Evolutionary conservation across 2,113 vertebrate genomes (phyloP).

Genomic region (Menura novaehollandiae): DNA sequence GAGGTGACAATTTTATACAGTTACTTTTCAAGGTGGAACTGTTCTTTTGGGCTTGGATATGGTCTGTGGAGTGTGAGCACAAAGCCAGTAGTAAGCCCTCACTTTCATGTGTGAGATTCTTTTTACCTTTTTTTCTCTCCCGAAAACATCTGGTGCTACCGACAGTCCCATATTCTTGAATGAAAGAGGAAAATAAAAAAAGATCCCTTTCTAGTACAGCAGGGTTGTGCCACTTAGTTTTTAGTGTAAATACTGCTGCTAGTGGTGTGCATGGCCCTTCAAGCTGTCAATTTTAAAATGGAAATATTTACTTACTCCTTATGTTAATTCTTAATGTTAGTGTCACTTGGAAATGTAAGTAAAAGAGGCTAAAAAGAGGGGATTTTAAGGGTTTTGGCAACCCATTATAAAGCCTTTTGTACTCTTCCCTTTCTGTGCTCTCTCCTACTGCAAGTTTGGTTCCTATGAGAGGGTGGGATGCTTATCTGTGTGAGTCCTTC

Average conservation of each 20-base stretch:
- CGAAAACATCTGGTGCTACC: constrained; percentile 4
- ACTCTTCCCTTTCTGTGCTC: not conserved
- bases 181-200: not conserved
- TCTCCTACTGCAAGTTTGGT: not conserved
- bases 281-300: not conserved
- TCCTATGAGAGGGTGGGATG: not conserved
- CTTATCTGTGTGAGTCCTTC: not conserved
- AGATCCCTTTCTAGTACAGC: not conserved
- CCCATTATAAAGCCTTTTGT: not conserved
- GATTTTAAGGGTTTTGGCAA: not conserved
- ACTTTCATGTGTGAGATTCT: not conserved
- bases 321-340: not conserved
- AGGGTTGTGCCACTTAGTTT: not conserved
- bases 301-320: not conserved
- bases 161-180: not conserved
- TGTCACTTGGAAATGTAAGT: not conserved
- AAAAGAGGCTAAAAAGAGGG: not conserved
- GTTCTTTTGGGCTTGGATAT: not conserved
- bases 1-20: constrained; percentile 58
- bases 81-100: constrained; percentile 16
- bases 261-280: not conserved
- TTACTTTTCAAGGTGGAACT: constrained; percentile 38
- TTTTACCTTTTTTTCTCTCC: not conserved
- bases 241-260: not conserved
- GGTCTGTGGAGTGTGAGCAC: not conserved